These are phyloP conservation scores for Aulostomus chinensis DNA, from an alignment of 2,797 vertebrate species.

Conservation along the genomic window DNA sequence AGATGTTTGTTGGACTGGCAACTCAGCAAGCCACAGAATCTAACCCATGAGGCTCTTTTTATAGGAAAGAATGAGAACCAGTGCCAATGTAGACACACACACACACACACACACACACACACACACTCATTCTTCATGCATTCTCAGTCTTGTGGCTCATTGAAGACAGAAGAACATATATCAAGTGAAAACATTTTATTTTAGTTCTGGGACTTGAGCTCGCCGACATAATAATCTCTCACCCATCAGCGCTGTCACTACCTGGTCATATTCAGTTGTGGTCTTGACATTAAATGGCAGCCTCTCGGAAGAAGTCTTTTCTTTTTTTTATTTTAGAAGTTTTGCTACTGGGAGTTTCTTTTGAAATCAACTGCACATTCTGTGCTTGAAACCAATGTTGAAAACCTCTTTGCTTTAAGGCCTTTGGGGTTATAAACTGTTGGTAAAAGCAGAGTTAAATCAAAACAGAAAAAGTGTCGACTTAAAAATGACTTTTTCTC, in stretches of 20 bases:
- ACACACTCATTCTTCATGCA: conserved; percentile 27
- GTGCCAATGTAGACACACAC: conserved; percentile 34
- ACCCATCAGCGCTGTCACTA: conserved; percentile 13
- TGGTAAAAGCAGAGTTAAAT: no score
- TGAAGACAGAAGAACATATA: conserved; percentile 48
- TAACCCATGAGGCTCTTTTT: conserved; percentile 15
- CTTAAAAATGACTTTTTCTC: background rate
- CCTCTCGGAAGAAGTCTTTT: background rate
- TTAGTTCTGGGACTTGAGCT: conserved; percentile 33
- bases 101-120: conserved; percentile 19
- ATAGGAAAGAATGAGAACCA: conserved; percentile 57
- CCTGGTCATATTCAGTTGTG: conserved; percentile 32
- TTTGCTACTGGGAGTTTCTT: no score
- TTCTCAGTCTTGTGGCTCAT: conserved; percentile 36
- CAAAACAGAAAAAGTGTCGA: no score
- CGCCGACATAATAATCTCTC: conserved; percentile 39
- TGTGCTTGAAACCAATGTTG: conserved; percentile 14
- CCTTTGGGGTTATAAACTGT: conserved; percentile 4
- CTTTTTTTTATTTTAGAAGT: background rate
- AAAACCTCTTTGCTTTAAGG: conserved; percentile 38
- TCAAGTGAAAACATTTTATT: conserved; percentile 57
- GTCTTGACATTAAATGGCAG: background rate
- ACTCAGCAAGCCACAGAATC: conserved; percentile 31
- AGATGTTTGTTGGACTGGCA: conserved; percentile 48
- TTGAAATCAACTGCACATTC: conserved; percentile 13